Evolutionary conservation across 1,140 invertebrate genomes (phyloP).

Genomic region (Papilio xuthus): DNA sequence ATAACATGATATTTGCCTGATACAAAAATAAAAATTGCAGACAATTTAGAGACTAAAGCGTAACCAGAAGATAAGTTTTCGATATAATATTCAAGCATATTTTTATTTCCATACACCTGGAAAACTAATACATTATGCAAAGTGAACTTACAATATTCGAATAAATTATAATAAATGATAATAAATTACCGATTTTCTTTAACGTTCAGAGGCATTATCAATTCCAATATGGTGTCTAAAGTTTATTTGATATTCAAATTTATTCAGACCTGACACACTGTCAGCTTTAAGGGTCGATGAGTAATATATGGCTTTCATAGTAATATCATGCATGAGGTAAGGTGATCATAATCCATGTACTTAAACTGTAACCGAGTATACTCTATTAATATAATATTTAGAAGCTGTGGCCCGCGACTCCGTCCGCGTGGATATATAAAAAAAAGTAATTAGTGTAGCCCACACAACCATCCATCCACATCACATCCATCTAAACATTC

Average conservation of each 20-base stretch:
- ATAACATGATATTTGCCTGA: too few relatives aligned
- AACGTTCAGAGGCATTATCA: constrained; percentile 29
- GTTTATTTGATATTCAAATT: constrained; percentile 42
- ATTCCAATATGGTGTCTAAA: constrained; percentile 30
- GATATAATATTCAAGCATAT: not conserved
- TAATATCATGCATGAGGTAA: constrained; percentile 26
- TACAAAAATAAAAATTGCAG: too few relatives aligned
- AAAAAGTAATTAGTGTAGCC: too few relatives aligned
- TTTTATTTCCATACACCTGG: not conserved
- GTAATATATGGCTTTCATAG: constrained; percentile 34
- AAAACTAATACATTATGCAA: constrained; percentile 25
- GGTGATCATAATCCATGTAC: not conserved
- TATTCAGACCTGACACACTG: constrained; percentile 42
- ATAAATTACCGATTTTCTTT: constrained; percentile 31
- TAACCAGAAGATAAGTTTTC: too few relatives aligned
- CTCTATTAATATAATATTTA: too few relatives aligned
- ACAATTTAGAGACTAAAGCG: too few relatives aligned
- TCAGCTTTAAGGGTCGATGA: constrained; percentile 33
- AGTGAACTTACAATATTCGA: constrained; percentile 6
- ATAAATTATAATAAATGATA: constrained; percentile 30
- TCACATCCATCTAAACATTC: too few relatives aligned
- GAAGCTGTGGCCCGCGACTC: too few relatives aligned
- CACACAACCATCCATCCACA: too few relatives aligned
- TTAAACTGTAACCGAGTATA: not conserved
- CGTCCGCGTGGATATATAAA: too few relatives aligned